Evolutionary conservation across 2,888 invertebrate species (phyloP), one percentile per base, ranked within the genome.

Genomic region (Artemia sinica): DNA sequence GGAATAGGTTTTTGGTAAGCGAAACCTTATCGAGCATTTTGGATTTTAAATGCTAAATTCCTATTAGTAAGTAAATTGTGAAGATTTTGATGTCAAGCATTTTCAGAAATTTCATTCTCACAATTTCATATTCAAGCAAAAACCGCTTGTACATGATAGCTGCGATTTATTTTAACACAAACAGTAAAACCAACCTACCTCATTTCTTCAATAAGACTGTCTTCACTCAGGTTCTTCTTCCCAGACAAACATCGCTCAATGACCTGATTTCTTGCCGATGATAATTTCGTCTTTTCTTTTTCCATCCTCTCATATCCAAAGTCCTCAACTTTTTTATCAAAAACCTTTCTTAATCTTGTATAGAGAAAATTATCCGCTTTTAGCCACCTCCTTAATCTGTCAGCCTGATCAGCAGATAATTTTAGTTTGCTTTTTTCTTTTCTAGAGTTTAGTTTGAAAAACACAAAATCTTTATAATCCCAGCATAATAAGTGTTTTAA

Each of bases 401-500:
- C 58, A n/a, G 18, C 10, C 58, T 58, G 58, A n/a, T 58, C 58
- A 18, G 14, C 14, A 18, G 8, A 14, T 9, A 58, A 58, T 14
- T n/a, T 18, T 18, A 18, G n/a, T 58, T 58, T 58, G 8, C 14
- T 18, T 58, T 58, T 10, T n/a, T 58, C 58, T 18, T 58, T 58
- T 8, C 58, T n/a, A 10, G 18, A 8, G 18, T 58, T 58, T 18
- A 58, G 8, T 18, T 58, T 58, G 10, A 58, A 14, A 8, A 18
- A 14, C 18, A 18, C 58, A 8, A 58, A n/a, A n/a, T 58, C 18
- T 7, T 14, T 58, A 58, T 8, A 14, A 18, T 8, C 58, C 58
- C 58, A 58, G 18, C 58, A 58, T 10, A 58, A 58, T 58, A 58
- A 58, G 18, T 58, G n/a, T 18, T 58, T 58, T 58, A 58, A 10